Base-by-base conservation (phyloP, 2,113 vertebrate genomes). In the Ammodytes marinus region DNA sequence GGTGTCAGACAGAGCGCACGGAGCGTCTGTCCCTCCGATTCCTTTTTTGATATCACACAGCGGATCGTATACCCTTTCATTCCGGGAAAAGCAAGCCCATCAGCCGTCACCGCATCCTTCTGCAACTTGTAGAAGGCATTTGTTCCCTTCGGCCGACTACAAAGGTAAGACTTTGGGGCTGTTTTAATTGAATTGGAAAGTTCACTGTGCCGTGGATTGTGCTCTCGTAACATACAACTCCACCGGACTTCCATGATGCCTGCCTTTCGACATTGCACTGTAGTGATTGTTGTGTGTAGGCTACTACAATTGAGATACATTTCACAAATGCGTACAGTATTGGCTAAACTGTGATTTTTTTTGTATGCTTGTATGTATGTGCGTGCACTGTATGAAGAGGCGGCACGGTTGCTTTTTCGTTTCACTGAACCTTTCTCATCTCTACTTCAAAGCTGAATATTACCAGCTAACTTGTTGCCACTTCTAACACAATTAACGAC, bases 381-480 rank as follows among this genome's bases (percentile, higher is more conserved):
- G 61, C 17, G 45, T 40, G 59, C 1, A 10, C 19, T 69, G 45
- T 37, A 4, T 1, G 35, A 35, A 45, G 27, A 42, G 5, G 45
- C 35, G 8, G 3, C 19, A 65, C 17, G 37, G 8, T 35, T 4
- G n/a, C 17, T 35, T 80, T 74, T 71, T 47, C 37, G 14, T 71
- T 58, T 58, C 6, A 13, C 6, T 60, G 13, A n/a, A 15, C 14
- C 14, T 13, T 43, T 61, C 46, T 19, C 3, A 10, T 81, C 14
- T 47, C 17, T 11, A 47, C 59, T 74, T 50, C 14, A 61, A 65
- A 60, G 49, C 46, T 76, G 58, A 49, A 8, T 59, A 69, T 64
- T 40, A 11, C 3, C 74, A 9, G 9, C 2, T 80, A 92, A 93
- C 91, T 93, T 93, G 91, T 91, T 91, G 92, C 88, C 89, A 90